Evolutionary conservation across 2,888 invertebrate species (phyloP).

Genomic region (Limnephilus rhombicus): DNA sequence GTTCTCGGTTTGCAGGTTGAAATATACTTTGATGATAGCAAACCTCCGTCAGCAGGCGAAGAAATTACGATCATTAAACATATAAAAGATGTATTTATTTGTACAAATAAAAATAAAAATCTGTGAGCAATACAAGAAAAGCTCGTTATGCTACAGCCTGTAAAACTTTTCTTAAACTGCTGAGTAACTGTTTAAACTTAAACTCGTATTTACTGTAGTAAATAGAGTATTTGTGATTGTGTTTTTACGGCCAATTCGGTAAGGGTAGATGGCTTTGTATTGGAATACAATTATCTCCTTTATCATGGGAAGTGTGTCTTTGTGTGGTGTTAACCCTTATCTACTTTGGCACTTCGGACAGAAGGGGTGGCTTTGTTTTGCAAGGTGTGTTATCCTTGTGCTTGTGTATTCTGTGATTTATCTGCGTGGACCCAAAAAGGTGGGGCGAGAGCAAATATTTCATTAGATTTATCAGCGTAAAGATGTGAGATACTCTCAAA

Average conservation of each 20-base stretch:
- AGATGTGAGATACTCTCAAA: too few relatives aligned
- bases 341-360: not conserved
- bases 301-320: not conserved
- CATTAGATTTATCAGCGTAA: not conserved
- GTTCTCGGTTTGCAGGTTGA: too few relatives aligned
- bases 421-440: not conserved
- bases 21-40: too few relatives aligned
- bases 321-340: not conserved
- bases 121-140: too few relatives aligned
- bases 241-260: not conserved
- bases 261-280: not conserved
- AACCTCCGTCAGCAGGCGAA: too few relatives aligned
- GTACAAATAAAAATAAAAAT: too few relatives aligned
- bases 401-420: not conserved
- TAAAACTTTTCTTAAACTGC: too few relatives aligned
- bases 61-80: too few relatives aligned
- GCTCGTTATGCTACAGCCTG: too few relatives aligned
- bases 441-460: not conserved
- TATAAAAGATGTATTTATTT: too few relatives aligned
- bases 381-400: not conserved
- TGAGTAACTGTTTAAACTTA: too few relatives aligned
- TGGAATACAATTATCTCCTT: not conserved
- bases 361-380: conserved; percentile 1
- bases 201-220: not conserved
- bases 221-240: not conserved